Evolutionary conservation across 1,140 invertebrate genomes (phyloP), one percentile per base, ranked within the genome.

Genomic region (Cryptotermes secundus): DNA sequence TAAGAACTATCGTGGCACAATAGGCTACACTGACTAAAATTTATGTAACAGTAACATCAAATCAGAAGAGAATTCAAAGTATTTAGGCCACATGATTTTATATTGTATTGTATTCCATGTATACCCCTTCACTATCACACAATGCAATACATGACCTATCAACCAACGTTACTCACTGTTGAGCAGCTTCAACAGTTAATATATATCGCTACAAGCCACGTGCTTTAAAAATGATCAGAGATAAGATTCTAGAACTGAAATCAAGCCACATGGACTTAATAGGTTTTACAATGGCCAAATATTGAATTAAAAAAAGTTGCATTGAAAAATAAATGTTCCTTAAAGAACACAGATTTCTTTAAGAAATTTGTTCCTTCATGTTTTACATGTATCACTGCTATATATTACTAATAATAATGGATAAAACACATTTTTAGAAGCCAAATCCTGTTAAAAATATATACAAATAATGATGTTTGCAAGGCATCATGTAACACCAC

Each of bases 11-110:
- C 34, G 31, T 83, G 38, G 59, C 34, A 53, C 53, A 53, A 36
- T 35, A 36, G 34, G 45, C 83, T 83, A 83, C 24, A 65, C 34
- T 72, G 83, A 34, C 83, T 72, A 83, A 83, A 65, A 36, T n/a
- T n/a, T 59, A 26, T 83, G n/a, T 65, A 53, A 53, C 38, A 83
- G 83, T 49, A 35, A 83, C 59, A 83, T 10, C 83, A 59, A 83
- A 34, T 65, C 12, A 65, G 72, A 72, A 83, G 59, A 45, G 79
- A 83, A 65, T 83, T 72, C 59, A 83, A 83, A 83, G 49, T 36
- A 49, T 83, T 83, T 83, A 83, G 83, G 83, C 83, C 83, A 83
- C 83, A 79, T 83, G 53, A 83, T 83, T 42, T 83, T 42, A 72
- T 72, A 79, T 72, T 83, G 35, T 36, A 45, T 81, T 35, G 80